Percentiles rank a stretch among this genome's conserved stretches.
Conservation (phyloP, 2,797 vertebrate genomes). For the Acipenser oxyrinchus region DNA sequence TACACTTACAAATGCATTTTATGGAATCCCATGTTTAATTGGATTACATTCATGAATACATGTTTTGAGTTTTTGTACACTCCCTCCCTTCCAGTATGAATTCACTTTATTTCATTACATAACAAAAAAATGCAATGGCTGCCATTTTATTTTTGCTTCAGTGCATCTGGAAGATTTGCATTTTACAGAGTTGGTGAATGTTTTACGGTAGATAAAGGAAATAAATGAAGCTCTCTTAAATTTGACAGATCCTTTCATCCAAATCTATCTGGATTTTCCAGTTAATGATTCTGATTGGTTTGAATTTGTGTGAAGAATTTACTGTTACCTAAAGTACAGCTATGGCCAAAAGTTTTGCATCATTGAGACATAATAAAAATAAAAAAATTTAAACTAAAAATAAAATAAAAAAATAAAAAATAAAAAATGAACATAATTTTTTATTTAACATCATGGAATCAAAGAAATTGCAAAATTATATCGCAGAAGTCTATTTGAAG, state of each 20-base stretch:
- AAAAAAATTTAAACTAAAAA: no score
- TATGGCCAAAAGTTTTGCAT: not conserved
- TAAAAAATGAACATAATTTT: no score
- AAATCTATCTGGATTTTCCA: slow-evolving; percentile 3
- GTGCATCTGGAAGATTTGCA: not conserved
- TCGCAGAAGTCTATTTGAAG: no score
- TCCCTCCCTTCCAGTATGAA: no score
- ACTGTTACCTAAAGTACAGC: not conserved
- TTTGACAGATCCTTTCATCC: slow-evolving; percentile 3
- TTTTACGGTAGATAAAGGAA: not conserved
- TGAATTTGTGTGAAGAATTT: not conserved
- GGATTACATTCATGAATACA: no score
- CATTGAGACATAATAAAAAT: not conserved
- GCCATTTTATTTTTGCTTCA: not conserved
- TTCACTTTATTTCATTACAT: not conserved
- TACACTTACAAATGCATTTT: no score
- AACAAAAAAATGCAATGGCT: not conserved
- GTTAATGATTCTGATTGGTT: not conserved
- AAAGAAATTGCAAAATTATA: no score
- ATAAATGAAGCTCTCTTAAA: not conserved
- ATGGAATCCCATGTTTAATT: no score
- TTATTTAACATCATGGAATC: no score
- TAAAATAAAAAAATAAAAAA: no score
- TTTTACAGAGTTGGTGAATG: not conserved
- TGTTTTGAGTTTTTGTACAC: no score